These are phyloP conservation scores for Parnassius glacialis DNA, from an alignment of 2,888 invertebrate species.

Conservation along the genomic window DNA sequence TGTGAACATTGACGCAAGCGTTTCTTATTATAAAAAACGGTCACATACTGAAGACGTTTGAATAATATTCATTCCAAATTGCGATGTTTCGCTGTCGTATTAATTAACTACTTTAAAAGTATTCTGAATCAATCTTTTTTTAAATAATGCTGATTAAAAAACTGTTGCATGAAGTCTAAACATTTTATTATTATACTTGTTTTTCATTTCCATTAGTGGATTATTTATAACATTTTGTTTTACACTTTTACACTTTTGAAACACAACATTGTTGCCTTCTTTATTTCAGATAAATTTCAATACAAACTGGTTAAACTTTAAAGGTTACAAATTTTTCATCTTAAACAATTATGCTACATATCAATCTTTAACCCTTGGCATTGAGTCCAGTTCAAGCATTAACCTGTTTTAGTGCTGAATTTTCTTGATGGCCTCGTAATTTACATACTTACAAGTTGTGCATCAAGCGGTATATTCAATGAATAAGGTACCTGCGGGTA, in stretches of 20 bases:
- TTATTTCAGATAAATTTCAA: slow-evolving; percentile 11
- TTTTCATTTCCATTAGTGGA: too few species aligned
- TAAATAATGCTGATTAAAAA: too few species aligned
- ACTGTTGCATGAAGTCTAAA: too few species aligned
- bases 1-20: slow-evolving; percentile 24
- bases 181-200: too few species aligned
- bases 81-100: not conserved
- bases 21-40: slow-evolving; percentile 20
- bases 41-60: slow-evolving; percentile 21
- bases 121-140: too few species aligned
- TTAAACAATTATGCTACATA: slow-evolving; percentile 17
- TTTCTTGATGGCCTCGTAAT: slow-evolving; percentile 30
- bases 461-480: not conserved
- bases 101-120: too few species aligned
- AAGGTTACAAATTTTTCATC: slow-evolving; percentile 23
- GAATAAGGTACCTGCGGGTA: too few species aligned
- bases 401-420: slow-evolving; percentile 33
- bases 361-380: slow-evolving; percentile 31
- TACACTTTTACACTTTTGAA: too few species aligned
- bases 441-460: slow-evolving; percentile 16
- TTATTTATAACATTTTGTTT: too few species aligned
- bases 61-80: slow-evolving; percentile 13
- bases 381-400: slow-evolving; percentile 26
- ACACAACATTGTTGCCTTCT: not conserved
- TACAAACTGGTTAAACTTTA: slow-evolving; percentile 17